Conservation (phyloP, 1,140 invertebrate species). For the Drosophila serrata region DNA sequence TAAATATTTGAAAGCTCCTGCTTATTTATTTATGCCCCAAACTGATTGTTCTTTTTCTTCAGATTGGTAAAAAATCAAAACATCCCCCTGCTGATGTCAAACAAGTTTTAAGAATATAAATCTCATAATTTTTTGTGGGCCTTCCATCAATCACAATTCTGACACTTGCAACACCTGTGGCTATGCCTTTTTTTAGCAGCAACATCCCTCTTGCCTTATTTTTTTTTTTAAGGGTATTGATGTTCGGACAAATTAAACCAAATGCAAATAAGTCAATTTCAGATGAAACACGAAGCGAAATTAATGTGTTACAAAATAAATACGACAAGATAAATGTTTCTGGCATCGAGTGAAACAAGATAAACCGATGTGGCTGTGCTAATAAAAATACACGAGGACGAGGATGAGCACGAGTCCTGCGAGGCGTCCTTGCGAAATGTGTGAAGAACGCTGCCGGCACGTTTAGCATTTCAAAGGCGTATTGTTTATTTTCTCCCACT, state of each 20-base stretch:
- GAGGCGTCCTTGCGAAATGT: slow-evolving; percentile 52
- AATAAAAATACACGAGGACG: slow-evolving; percentile 72
- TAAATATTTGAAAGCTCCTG: too few species aligned
- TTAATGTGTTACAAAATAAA: slow-evolving; percentile 80
- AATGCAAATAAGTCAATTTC: slow-evolving; percentile 83
- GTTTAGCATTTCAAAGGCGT: slow-evolving; percentile 83
- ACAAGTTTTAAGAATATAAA: slow-evolving; percentile 49
- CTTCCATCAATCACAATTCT: slow-evolving; percentile 72
- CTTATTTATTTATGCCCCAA: not conserved
- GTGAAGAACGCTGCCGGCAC: slow-evolving; percentile 58
- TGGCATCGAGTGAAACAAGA: slow-evolving; percentile 66
- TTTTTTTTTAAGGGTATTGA: slow-evolving; percentile 46
- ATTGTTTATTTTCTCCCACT: slow-evolving; percentile 70
- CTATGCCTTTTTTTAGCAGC: slow-evolving; percentile 15
- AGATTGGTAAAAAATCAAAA: slow-evolving; percentile 29
- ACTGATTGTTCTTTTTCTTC: slow-evolving; percentile 1
- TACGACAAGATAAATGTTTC: slow-evolving; percentile 82
- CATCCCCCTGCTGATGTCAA: slow-evolving; percentile 12
- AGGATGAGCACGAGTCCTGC: slow-evolving; percentile 38
- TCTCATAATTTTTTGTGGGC: slow-evolving; percentile 54
- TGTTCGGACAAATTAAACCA: slow-evolving; percentile 71
- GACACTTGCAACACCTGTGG: slow-evolving; percentile 73
- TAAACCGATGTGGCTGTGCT: slow-evolving; percentile 57
- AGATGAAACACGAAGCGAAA: slow-evolving; percentile 70
- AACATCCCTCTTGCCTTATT: slow-evolving; percentile 8